Conservation (phyloP, 2,113 vertebrate species). For the Eubucco bourcierii region DNA sequence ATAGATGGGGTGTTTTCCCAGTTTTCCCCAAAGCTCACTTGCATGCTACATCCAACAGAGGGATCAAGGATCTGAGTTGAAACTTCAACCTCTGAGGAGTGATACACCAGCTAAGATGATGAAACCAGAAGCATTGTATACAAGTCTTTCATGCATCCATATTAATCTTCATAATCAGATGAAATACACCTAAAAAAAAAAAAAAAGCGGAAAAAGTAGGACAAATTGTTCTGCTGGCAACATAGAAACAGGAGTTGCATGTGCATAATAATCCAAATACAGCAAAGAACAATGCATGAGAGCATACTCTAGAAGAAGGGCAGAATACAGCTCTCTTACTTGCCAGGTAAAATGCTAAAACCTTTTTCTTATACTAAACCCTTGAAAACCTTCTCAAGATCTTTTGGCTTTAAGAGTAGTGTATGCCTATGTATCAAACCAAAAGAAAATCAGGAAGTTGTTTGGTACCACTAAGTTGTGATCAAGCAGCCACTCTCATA, state of each 20-base stretch:
- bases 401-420: neutral
- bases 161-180: neutral
- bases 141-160: neutral
- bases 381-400: neutral
- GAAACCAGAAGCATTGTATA: neutral
- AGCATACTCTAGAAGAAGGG: rapidly evolving
- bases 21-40: neutral
- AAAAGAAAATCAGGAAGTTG: neutral
- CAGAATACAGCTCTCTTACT: neutral
- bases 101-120: neutral
- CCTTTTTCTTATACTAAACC: neutral
- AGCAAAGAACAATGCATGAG: neutral
- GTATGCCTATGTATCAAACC: neutral
- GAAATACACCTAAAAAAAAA: neutral
- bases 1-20: neutral
- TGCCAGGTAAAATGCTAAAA: neutral
- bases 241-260: rapidly evolving
- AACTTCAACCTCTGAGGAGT: neutral
- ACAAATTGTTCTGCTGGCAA: rapidly evolving
- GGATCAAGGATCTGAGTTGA: neutral
- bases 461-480: neutral
- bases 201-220: neutral
- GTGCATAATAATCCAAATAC: neutral
- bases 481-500: neutral
- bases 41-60: rapidly evolving